Percentiles rank a stretch among this genome's conserved stretches.
These are phyloP conservation scores for Neosalanx taihuensis DNA, from an alignment of 2,797 vertebrate species.

Conservation along the genomic window DNA sequence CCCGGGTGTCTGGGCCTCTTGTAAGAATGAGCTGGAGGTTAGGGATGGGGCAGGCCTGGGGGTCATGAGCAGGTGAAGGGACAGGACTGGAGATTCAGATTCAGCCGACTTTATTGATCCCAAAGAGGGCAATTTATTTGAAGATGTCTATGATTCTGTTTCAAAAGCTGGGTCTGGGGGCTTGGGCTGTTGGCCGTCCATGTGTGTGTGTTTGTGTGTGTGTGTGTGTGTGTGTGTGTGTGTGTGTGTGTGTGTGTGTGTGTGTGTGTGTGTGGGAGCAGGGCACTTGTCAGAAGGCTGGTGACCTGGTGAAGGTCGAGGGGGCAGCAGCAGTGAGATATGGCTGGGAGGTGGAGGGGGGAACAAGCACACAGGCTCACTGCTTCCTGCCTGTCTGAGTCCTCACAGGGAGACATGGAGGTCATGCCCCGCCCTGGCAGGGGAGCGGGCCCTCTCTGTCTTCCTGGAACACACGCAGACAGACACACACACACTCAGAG, in stretches of 20 bases:
- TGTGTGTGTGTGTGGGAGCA: neutral
- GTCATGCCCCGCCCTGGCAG: constrained; percentile 71
- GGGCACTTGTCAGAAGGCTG: constrained; percentile 27
- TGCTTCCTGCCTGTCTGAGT: constrained; percentile 74
- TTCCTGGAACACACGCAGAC: constrained; percentile 23
- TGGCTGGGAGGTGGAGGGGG: constrained; percentile 74
- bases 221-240: neutral
- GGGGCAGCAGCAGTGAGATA: constrained; percentile 68
- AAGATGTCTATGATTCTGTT: neutral
- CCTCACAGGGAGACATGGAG: constrained; percentile 74
- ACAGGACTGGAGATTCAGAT: neutral
- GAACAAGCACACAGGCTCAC: constrained; percentile 79
- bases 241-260: neutral
- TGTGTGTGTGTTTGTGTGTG: neutral
- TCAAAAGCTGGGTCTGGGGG: constrained; percentile 21
- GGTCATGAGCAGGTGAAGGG: neutral
- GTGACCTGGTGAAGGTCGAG: constrained; percentile 59
- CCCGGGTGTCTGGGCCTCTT: constrained; percentile 29
- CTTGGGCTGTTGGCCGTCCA: constrained; percentile 34
- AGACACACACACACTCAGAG: constrained; percentile 2
- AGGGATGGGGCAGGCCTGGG: neutral
- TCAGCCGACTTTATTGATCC: neutral
- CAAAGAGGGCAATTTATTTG: no score
- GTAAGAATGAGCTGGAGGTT: constrained; percentile 28
- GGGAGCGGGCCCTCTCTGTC: constrained; percentile 64